These are phyloP conservation scores for Xylocopa sonorina DNA, from an alignment of 1,140 invertebrate genomes.

Conservation along the genomic window DNA sequence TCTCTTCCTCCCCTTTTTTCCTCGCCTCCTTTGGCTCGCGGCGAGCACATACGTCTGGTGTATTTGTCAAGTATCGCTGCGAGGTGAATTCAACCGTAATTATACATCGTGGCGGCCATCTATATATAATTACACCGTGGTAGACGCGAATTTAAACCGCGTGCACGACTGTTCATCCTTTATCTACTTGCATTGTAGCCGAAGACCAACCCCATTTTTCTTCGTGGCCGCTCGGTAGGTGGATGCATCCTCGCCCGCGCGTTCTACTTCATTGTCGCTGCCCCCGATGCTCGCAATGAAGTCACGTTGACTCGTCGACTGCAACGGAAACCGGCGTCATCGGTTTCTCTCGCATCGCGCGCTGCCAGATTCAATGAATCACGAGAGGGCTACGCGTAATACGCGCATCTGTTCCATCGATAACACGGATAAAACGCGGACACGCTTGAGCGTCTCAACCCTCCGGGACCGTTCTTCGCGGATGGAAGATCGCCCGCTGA, in stretches of 20 bases:
- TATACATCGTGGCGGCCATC: conserved; percentile 21
- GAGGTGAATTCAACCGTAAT: conserved; percentile 11
- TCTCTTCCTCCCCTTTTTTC: not conserved
- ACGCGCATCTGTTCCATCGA: conserved; percentile 10
- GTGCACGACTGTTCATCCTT: no score
- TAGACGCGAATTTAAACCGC: conserved; percentile 25
- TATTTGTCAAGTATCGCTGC: conserved; percentile 31
- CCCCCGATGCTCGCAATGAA: conserved; percentile 35
- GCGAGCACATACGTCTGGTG: not conserved
- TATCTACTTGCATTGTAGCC: conserved; percentile 5
- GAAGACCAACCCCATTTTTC: conserved; percentile 5
- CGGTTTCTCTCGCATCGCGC: not conserved
- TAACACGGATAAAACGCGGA: not conserved
- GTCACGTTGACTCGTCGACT: conserved; percentile 49
- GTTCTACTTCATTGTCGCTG: conserved; percentile 5
- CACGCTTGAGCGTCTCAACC: not conserved
- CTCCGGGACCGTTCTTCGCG: not conserved
- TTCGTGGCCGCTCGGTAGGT: not conserved
- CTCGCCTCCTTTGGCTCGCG: no score
- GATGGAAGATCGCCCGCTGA: not conserved
- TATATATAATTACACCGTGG: conserved; percentile 42
- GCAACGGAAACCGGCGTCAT: conserved; percentile 8
- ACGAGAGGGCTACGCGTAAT: conserved; percentile 28
- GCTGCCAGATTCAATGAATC: conserved; percentile 36
- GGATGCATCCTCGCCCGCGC: conserved; percentile 8